A percentile compares a stretch with the other conserved stretches of the same genome.
Conservation (phyloP, 2,888 invertebrate genomes). For the Melipona bicolor region DNA sequence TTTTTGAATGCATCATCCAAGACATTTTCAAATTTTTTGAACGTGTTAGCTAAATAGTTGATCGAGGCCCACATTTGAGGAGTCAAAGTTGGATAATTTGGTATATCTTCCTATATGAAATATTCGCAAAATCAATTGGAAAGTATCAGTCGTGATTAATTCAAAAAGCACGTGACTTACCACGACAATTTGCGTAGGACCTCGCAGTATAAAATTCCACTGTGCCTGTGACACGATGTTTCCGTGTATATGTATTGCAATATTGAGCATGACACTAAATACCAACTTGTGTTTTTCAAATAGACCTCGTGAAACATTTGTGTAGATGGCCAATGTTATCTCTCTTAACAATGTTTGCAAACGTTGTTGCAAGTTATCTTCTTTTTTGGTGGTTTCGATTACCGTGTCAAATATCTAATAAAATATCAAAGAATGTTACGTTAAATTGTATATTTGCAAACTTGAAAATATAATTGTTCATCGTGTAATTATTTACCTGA, state of each 20-base stretch:
- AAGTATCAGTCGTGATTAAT: background rate
- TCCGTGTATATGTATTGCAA: conserved; percentile 89
- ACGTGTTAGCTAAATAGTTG: conserved; percentile 87
- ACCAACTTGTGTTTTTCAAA: conserved; percentile 96
- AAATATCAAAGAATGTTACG: background rate
- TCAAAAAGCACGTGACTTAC: conserved; percentile 10
- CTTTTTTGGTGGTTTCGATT: conserved; percentile 90
- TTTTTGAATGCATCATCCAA: conserved; percentile 85
- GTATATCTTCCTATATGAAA: conserved; percentile 85
- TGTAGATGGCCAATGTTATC: conserved; percentile 93
- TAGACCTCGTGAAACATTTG: conserved; percentile 94
- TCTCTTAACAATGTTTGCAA: conserved; percentile 90
- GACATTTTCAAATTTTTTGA: conserved; percentile 86
- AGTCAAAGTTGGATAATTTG: conserved; percentile 86
- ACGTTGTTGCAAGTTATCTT: conserved; percentile 88
- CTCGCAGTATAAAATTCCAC: conserved; percentile 93
- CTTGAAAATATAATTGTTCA: background rate
- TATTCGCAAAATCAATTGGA: conserved; percentile 1
- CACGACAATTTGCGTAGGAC: conserved; percentile 86
- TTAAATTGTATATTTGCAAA: background rate
- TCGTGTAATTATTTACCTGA: conserved; percentile 83
- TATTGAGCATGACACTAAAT: conserved; percentile 93
- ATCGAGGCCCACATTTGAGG: conserved; percentile 90
- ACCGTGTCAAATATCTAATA: conserved; percentile 91
- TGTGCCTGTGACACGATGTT: conserved; percentile 87